These are phyloP conservation scores for Drosophila tropicalis DNA, from an alignment of 1,140 invertebrate genomes.

Conservation along the genomic window DNA sequence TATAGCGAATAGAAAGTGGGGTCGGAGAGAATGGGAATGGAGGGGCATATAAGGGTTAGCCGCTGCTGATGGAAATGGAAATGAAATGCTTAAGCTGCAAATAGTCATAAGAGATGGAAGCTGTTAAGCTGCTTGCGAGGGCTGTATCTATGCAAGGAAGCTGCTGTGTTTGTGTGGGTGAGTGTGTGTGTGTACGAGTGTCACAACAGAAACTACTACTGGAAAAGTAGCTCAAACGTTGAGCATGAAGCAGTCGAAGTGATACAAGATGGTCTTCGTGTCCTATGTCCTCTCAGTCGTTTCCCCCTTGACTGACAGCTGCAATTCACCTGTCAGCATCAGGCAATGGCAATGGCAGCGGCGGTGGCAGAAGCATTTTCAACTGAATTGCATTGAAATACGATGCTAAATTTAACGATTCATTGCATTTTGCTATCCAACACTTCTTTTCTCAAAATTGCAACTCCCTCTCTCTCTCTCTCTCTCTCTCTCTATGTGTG, in stretches of 20 bases:
- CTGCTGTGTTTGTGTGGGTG: conserved; percentile 18
- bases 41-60: conserved; percentile 16
- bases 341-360: conserved; percentile 27
- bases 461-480: conserved; percentile 58
- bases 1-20: conserved; percentile 24
- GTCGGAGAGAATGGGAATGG: conserved; percentile 9
- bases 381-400: conserved; percentile 79
- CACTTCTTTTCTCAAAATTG: conserved; percentile 60
- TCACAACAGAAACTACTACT: conserved; percentile 51
- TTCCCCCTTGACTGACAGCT: conserved; percentile 67
- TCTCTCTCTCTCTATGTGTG: neutral
- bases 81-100: conserved; percentile 36
- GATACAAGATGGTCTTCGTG: conserved; percentile 22
- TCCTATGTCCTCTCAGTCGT: conserved; percentile 7
- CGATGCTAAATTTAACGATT: conserved; percentile 81
- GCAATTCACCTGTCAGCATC: conserved; percentile 79
- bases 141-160: conserved; percentile 23
- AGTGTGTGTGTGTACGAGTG: conserved; percentile 28
- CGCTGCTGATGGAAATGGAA: conserved; percentile 11
- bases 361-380: conserved; percentile 31
- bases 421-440: conserved; percentile 71
- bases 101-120: conserved; percentile 33
- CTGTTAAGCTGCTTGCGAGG: conserved; percentile 52
- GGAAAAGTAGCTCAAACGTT: conserved; percentile 46
- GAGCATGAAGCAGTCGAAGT: conserved; percentile 37